Conservation (phyloP, 2,113 vertebrate genomes). For the Chrysochloris asiatica region DNA sequence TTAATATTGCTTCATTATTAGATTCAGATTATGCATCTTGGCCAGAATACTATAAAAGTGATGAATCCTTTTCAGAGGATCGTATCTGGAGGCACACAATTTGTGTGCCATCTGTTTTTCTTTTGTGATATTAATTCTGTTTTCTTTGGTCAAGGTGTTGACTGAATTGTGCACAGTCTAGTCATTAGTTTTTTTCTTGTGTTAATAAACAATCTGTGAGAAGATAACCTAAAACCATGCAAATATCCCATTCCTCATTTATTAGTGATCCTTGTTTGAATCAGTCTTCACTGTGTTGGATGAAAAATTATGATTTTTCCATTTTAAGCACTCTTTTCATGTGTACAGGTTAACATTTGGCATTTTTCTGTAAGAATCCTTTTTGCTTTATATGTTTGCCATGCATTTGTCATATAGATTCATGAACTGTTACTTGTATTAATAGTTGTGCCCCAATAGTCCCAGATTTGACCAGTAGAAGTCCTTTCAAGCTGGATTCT, state of each 20-base stretch:
- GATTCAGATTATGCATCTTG: background rate
- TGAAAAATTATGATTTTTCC: background rate
- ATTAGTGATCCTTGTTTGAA: background rate
- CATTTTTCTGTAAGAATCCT: background rate
- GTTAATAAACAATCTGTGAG: background rate
- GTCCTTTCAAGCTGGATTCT: background rate
- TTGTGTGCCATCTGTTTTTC: background rate
- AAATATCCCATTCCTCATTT: background rate
- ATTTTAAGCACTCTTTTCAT: background rate
- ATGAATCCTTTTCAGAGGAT: background rate
- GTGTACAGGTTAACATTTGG: background rate
- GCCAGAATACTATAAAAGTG: background rate
- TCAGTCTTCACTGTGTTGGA: background rate
- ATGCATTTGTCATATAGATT: background rate
- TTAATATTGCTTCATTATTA: background rate
- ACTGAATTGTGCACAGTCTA: background rate
- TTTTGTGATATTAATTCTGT: background rate
- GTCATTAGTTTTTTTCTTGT: background rate
- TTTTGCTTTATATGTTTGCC: background rate
- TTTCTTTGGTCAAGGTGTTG: background rate
- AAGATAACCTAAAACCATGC: background rate
- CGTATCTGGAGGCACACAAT: background rate
- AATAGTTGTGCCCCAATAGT: background rate
- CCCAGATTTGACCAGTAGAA: background rate
- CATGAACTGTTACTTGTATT: background rate